These are phyloP conservation scores for Stigmatopora nigra DNA, from an alignment of 2,113 vertebrate species.

Conservation along the genomic window DNA sequence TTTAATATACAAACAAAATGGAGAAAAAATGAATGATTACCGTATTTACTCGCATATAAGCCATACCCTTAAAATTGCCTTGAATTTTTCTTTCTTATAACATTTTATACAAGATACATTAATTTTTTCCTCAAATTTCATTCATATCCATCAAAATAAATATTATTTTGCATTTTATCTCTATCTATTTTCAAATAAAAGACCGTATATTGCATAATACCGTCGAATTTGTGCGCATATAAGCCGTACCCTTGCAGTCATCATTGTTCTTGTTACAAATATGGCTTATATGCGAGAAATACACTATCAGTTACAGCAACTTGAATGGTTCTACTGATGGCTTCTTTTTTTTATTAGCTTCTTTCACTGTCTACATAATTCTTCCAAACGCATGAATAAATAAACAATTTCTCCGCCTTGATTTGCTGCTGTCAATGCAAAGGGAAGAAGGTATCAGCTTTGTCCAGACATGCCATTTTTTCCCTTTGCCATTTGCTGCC, in stretches of 20 bases:
- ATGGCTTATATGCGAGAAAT: conserved; percentile 11
- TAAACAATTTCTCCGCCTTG: conserved; percentile 53
- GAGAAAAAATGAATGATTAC: too few species aligned
- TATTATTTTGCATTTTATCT: too few species aligned
- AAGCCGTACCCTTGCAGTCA: too few species aligned
- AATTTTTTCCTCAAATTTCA: too few species aligned
- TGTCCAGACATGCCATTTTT: conserved; percentile 46
- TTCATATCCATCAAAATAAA: too few species aligned
- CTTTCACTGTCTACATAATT: conserved; percentile 36
- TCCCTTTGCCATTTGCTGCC: conserved; percentile 49
- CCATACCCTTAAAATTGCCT: too few species aligned
- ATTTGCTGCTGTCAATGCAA: conserved; percentile 49
- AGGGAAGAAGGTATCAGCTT: conserved; percentile 40
- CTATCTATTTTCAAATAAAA: too few species aligned
- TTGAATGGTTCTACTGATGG: conserved; percentile 35
- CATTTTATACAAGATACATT: too few species aligned
- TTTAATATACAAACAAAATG: conserved; percentile 28
- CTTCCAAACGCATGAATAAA: conserved; percentile 63
- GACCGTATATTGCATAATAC: too few species aligned
- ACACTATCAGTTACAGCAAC: conserved; percentile 46
- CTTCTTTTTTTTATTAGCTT: conserved; percentile 43
- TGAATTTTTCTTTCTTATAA: too few species aligned
- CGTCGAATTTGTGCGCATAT: too few species aligned
- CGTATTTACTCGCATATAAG: conserved; percentile 1
- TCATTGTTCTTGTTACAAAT: too few species aligned